phyloP scores from a whole-genome alignment of 2,113 vertebrate genomes.

The Seriola dumerili region DNA sequence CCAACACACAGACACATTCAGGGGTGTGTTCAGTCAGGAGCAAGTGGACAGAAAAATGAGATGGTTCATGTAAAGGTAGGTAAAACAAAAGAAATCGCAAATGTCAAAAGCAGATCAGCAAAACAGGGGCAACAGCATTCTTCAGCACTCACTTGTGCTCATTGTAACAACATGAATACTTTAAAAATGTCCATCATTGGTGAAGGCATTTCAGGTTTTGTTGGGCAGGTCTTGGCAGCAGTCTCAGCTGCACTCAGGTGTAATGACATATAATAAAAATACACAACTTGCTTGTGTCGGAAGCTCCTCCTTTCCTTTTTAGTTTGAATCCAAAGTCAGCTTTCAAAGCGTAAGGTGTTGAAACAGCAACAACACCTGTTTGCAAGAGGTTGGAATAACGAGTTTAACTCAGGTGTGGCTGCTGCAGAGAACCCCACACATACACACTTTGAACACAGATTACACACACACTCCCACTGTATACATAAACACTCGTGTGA shows the following conservation, averaged over 20 bases:
- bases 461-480: constrained; percentile 10
- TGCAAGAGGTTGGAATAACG: constrained; percentile 41
- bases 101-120: not conserved
- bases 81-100: not conserved
- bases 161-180: not conserved
- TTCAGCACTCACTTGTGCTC: not conserved
- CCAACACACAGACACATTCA: constrained; percentile 5
- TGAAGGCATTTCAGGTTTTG: constrained; percentile 17
- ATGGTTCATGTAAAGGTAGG: constrained; percentile 40
- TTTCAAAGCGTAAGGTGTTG: constrained; percentile 39
- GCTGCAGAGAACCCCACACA: constrained; percentile 20
- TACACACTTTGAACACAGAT: constrained; percentile 19
- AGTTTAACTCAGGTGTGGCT: constrained; percentile 65
- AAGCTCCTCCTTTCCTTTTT: constrained; percentile 19
- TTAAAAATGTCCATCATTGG: not conserved
- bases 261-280: constrained; percentile 43
- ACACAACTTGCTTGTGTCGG: not conserved
- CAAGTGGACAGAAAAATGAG: constrained; percentile 39
- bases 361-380: constrained; percentile 69
- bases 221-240: constrained; percentile 16
- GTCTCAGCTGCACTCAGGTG: not conserved
- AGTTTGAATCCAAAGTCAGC: constrained; percentile 22
- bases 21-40: constrained; percentile 41
- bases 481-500: not conserved
- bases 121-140: constrained; percentile 6